Evolutionary conservation across 2,888 invertebrate genomes (phyloP), one percentile per base, ranked within the genome.

Genomic region (Hybos culiciformis): DNA sequence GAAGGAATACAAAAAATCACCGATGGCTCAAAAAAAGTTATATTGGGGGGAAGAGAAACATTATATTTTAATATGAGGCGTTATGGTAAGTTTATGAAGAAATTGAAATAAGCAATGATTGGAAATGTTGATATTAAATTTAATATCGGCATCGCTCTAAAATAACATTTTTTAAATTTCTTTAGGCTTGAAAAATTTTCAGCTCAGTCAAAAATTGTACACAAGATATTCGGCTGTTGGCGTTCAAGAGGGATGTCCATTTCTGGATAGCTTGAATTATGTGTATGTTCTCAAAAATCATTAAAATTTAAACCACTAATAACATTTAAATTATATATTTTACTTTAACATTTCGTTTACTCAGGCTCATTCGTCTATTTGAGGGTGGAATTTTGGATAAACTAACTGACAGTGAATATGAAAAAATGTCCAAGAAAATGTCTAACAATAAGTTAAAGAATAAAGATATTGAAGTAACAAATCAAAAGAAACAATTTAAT

Each of bases 181-280:
- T 26, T 24, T 18, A 60, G 59, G 58, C 3, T 57, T 59, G 3
- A 60, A 60, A 41, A 58, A 59, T 12, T 63, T 83, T 60, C 82
- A 83, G 63, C 61, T 83, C 39, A 83, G 83, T 53, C 80, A 83
- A 56, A 83, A 83, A 60, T 65, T 83, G 9, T 81, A 80, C 52
- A 83, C 83, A 0, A 72, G 82, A 33, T 83, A 83, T 58, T 83
- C 83, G 0, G 83, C 83, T 0, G 80, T 83, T 33, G 83, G 83
- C 1, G 67, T 83, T 42, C 83, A 83, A 68, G 72, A 78, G 39
- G 83, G 83, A 12, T 82, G 82, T 54, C 83, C 83, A 2, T 83
- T 76, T 56, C 67, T 80, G 31, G 79, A 81, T 54, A 80, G 80
- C 48, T 72, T 83, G 43, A 82, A 83, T 58, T 71, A 72, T 59